Conservation (phyloP, 2,797 vertebrate genomes). For the Alfaro cultratus region DNA sequence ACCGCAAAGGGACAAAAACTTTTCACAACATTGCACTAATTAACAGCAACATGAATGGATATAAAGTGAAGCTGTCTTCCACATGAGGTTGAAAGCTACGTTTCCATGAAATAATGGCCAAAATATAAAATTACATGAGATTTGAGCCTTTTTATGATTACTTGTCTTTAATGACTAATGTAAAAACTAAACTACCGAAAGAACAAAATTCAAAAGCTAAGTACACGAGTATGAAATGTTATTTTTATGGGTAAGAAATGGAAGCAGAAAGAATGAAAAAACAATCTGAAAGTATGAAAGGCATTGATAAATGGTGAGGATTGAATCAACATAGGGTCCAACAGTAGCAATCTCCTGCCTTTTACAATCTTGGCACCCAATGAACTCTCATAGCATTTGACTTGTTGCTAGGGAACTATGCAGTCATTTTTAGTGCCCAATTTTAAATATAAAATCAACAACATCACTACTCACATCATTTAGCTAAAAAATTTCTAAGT, state of each 20-base stretch:
- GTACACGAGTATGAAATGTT: background rate
- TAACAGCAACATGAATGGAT: background rate
- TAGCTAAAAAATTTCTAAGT: background rate
- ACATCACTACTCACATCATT: background rate
- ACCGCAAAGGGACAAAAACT: background rate
- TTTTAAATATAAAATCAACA: background rate
- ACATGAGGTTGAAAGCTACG: background rate
- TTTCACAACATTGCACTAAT: background rate
- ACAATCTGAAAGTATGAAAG: background rate
- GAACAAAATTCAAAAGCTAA: background rate
- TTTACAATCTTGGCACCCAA: background rate
- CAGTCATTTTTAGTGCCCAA: background rate
- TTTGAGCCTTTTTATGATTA: background rate
- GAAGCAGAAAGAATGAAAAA: background rate
- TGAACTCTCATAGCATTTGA: background rate
- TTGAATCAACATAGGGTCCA: background rate
- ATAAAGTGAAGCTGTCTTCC: background rate
- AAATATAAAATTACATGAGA: background rate
- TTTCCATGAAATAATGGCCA: background rate
- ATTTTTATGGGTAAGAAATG: background rate
- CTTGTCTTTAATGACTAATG: too few species aligned
- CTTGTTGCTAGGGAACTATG: background rate
- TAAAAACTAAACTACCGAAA: background rate
- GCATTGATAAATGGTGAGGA: background rate
- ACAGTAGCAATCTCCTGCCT: background rate